Percentiles rank a stretch among this genome's conserved stretches.
These are phyloP conservation scores for Betta splendens DNA, from an alignment of 2,797 vertebrate genomes.

Conservation along the genomic window DNA sequence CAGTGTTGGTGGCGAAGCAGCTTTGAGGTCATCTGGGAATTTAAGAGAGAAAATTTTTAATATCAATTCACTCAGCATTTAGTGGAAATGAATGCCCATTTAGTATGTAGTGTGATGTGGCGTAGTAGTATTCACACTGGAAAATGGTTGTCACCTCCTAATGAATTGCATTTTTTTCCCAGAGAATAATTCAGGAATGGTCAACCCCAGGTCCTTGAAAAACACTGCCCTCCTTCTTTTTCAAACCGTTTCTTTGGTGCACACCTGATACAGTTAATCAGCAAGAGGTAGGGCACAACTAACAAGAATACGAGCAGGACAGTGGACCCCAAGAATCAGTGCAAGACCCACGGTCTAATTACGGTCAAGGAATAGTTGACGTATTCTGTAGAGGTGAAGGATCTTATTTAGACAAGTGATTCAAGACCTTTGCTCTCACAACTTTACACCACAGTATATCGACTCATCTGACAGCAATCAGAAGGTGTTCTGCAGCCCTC, in stretches of 20 bases:
- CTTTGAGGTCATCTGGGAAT: constrained; percentile 89
- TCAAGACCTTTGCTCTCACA: constrained; percentile 58
- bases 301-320: no score
- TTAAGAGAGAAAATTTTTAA: constrained; percentile 41
- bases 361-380: constrained; percentile 43
- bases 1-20: constrained; percentile 90
- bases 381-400: constrained; percentile 49
- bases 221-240: no score
- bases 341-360: constrained; percentile 44
- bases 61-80: constrained; percentile 12
- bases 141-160: constrained; percentile 63
- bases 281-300: no score
- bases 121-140: constrained; percentile 68
- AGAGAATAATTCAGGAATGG: no score
- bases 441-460: constrained; percentile 53
- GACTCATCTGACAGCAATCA: constrained; percentile 46
- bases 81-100: constrained; percentile 46
- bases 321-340: no score
- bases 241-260: no score
- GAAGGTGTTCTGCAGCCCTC: constrained; percentile 38
- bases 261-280: no score
- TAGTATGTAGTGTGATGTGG: constrained; percentile 73
- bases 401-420: constrained; percentile 55
- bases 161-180: constrained; percentile 52
- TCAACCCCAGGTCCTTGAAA: no score